phyloP scores from a whole-genome alignment of 2,797 vertebrate genomes.

The Mus spretus region DNA sequence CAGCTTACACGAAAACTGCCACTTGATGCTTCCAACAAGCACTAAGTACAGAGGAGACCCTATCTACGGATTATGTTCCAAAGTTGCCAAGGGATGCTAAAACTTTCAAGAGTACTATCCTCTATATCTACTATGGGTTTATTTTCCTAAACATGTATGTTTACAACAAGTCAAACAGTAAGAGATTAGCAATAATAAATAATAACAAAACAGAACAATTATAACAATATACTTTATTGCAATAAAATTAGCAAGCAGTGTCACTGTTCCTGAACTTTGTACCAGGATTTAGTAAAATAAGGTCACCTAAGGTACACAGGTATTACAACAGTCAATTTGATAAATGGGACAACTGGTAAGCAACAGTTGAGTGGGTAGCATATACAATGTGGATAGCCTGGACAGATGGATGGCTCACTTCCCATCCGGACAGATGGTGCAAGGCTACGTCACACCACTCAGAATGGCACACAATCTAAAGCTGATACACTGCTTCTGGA shows the following conservation, averaged over 20 bases:
- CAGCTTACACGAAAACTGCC: neutral
- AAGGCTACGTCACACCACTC: neutral
- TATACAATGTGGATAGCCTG: neutral
- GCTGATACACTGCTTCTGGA: neutral
- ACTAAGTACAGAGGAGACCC: neutral
- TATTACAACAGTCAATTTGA: neutral
- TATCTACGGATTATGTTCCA: neutral
- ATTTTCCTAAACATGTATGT: too few species aligned
- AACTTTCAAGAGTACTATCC: neutral
- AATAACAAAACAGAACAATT: neutral
- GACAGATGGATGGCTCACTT: neutral
- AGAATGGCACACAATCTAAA: neutral
- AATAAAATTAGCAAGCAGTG: neutral
- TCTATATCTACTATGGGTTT: neutral
- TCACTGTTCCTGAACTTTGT: neutral
- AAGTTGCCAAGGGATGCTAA: neutral
- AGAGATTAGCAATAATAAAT: neutral
- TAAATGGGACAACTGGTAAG: neutral
- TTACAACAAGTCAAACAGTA: neutral
- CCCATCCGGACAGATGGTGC: neutral
- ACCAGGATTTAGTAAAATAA: neutral
- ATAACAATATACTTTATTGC: neutral
- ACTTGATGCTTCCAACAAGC: neutral
- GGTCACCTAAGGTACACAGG: neutral
- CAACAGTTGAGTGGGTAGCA: neutral